Evolutionary conservation across 2,888 invertebrate species (phyloP).

Genomic region (Stenchaetothrips biformis): DNA sequence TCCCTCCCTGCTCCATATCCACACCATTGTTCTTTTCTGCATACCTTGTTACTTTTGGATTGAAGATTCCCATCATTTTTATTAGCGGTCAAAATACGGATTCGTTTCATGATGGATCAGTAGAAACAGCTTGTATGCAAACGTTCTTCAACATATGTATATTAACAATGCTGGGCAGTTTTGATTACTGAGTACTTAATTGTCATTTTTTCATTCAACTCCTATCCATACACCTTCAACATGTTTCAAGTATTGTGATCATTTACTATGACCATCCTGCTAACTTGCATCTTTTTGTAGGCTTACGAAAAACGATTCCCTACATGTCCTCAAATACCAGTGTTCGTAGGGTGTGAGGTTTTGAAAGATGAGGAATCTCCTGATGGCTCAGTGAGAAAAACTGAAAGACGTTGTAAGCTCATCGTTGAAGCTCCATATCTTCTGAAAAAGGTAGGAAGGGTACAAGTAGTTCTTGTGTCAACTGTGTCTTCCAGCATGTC

Average conservation of each 20-base stretch:
- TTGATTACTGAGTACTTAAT: not conserved
- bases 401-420: constrained; percentile 80
- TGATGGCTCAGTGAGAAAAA: constrained; percentile 71
- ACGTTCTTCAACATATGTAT: not conserved
- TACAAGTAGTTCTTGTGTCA: not conserved
- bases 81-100: too few relatives aligned
- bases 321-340: constrained; percentile 88
- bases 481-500: constrained; percentile 1
- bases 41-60: too few relatives aligned
- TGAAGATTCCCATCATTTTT: too few relatives aligned
- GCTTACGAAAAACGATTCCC: constrained; percentile 93
- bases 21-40: too few relatives aligned
- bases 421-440: constrained; percentile 92
- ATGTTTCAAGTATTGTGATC: not conserved
- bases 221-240: not conserved
- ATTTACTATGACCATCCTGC: not conserved
- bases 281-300: constrained; percentile 50
- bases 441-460: constrained; percentile 71
- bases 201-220: not conserved
- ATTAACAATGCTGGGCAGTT: not conserved
- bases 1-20: not conserved
- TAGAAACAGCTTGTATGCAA: not conserved
- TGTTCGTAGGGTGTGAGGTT: constrained; percentile 83
- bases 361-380: constrained; percentile 69
- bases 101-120: too few relatives aligned